phyloP scores from a whole-genome alignment of 2,888 invertebrate species.

The Conistra vaccinii region DNA sequence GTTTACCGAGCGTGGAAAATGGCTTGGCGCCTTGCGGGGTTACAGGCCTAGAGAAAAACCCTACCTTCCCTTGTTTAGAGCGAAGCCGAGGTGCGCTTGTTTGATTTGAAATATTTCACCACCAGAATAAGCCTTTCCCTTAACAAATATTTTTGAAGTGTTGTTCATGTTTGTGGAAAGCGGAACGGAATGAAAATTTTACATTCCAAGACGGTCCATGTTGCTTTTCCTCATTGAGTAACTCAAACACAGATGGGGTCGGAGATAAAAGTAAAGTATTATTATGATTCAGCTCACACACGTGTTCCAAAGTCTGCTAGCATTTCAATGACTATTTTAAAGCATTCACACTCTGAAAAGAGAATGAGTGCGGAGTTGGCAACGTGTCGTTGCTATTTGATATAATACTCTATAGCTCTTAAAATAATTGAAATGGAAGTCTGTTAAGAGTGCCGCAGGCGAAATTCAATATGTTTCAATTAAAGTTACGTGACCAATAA shows the following conservation, averaged over 20 bases:
- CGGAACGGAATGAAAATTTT: slow-evolving; percentile 36
- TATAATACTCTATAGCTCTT: slow-evolving; percentile 27
- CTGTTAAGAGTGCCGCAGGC: slow-evolving; percentile 12
- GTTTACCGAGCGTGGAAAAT: slow-evolving; percentile 88
- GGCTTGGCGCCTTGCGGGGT: slow-evolving; percentile 84
- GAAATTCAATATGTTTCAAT: slow-evolving; percentile 41
- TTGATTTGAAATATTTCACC: slow-evolving; percentile 61
- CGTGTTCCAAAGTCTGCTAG: slow-evolving; percentile 43
- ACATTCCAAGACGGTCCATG: slow-evolving; percentile 31
- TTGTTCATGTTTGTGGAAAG: slow-evolving; percentile 26
- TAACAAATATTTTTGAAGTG: slow-evolving; percentile 37
- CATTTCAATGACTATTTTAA: slow-evolving; percentile 55
- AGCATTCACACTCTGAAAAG: slow-evolving; percentile 53
- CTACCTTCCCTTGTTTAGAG: slow-evolving; percentile 67
- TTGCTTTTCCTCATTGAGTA: slow-evolving; percentile 50
- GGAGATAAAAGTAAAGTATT: slow-evolving; percentile 61
- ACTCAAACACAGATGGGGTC: slow-evolving; percentile 51
- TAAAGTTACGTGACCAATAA: slow-evolving; percentile 54
- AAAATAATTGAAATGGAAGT: slow-evolving; percentile 41
- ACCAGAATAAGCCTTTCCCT: slow-evolving; percentile 39
- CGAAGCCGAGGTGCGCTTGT: slow-evolving; percentile 56
- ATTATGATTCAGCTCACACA: slow-evolving; percentile 64
- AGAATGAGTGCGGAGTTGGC: slow-evolving; percentile 24
- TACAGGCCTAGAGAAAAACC: slow-evolving; percentile 80
- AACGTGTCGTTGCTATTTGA: slow-evolving; percentile 6